phyloP scores from a whole-genome alignment of 2,888 invertebrate species.

The Phymatocera aterrima region DNA sequence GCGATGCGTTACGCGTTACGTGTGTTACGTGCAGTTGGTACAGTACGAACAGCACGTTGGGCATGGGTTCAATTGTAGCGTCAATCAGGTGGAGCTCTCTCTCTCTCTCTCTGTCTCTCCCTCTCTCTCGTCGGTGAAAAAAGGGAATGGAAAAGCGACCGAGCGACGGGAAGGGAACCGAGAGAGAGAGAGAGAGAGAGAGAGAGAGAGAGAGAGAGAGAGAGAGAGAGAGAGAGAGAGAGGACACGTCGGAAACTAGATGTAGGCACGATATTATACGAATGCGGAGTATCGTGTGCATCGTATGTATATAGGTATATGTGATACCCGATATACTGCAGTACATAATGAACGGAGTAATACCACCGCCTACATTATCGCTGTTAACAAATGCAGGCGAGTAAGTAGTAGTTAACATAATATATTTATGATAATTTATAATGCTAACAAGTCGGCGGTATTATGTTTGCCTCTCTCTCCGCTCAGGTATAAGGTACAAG shows the following conservation, averaged over 20 bases:
- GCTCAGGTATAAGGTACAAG: too few species aligned
- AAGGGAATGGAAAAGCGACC: neutral
- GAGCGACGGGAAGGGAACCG: neutral
- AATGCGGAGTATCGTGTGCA: neutral
- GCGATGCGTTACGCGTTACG: neutral
- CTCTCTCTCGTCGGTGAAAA: too few species aligned
- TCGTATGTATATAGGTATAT: neutral
- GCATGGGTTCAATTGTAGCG: neutral
- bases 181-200: too few species aligned
- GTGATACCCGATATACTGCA: too few species aligned
- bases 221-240: too few species aligned
- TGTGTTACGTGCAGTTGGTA: too few species aligned
- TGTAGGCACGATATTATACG: too few species aligned
- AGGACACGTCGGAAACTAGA: too few species aligned
- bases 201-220: too few species aligned
- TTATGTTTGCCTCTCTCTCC: constrained; percentile 63
- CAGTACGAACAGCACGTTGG: too few species aligned
- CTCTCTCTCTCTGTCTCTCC: too few species aligned
- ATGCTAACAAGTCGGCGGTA: constrained; percentile 58
- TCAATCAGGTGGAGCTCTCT: neutral
- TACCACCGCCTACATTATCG: constrained; percentile 64
- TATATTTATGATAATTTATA: constrained; percentile 70
- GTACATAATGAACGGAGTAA: constrained; percentile 51
- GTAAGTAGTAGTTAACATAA: constrained; percentile 61
- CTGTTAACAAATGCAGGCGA: constrained; percentile 36